Evolutionary conservation across 2,797 vertebrate genomes (phyloP).

Genomic region (Periparus ater): DNA sequence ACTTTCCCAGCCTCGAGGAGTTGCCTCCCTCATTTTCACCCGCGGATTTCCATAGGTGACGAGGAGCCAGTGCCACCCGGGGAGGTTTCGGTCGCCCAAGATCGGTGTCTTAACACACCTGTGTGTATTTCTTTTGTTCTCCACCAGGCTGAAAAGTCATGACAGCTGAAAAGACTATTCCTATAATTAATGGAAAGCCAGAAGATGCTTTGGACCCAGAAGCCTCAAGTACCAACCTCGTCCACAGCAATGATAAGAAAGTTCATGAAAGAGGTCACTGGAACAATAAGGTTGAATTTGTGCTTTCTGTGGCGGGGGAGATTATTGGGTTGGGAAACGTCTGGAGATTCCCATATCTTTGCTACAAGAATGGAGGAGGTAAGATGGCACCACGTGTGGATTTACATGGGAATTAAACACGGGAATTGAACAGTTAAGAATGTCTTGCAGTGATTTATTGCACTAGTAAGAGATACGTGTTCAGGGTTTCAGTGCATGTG

Average conservation of each 20-base stretch:
- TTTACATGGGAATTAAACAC: neutral
- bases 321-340: conserved; percentile 98
- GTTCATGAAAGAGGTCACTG: conserved; percentile 97
- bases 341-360: conserved; percentile 98
- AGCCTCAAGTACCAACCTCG: conserved; percentile 82
- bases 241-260: conserved; percentile 82
- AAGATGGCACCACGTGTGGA: conserved; percentile 58
- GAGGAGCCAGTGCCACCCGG: neutral
- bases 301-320: conserved; percentile 97
- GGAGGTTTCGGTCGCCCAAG: too few relatives aligned
- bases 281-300: conserved; percentile 98
- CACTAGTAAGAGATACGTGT: neutral
- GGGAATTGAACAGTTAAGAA: neutral
- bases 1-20: neutral
- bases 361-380: conserved; percentile 99
- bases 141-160: conserved; percentile 84
- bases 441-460: neutral
- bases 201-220: conserved; percentile 89
- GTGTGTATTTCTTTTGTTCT: neutral
- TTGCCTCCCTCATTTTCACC: neutral
- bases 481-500: neutral
- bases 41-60: neutral
- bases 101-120: neutral
- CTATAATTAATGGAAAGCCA: conserved; percentile 93
- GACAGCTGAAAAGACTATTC: conserved; percentile 96